A percentile compares a stretch with the other conserved stretches of the same genome.
These are phyloP conservation scores for Acanthosepion esculentum DNA, from an alignment of 2,888 invertebrate species.

Conservation along the genomic window DNA sequence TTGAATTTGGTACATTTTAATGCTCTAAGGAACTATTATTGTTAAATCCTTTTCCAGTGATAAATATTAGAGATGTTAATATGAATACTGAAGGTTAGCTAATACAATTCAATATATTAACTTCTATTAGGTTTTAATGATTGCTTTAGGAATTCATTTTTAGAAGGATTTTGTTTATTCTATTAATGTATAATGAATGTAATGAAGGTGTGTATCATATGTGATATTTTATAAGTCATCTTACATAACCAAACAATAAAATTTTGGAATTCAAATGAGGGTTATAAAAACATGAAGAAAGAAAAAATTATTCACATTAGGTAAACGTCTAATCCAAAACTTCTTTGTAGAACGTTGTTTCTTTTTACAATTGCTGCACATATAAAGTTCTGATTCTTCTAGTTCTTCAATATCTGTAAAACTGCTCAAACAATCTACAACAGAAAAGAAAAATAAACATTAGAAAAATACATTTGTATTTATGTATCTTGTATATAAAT, in stretches of 20 bases:
- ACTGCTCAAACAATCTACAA: constrained; percentile 81
- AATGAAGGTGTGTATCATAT: neutral
- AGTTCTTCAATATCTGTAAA: constrained; percentile 87
- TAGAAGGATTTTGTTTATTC: neutral
- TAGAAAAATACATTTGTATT: neutral
- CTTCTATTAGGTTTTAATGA: neutral
- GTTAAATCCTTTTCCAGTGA: neutral
- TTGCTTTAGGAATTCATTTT: no score
- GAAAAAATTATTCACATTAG: constrained; percentile 79
- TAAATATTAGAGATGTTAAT: neutral
- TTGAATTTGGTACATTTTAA: neutral
- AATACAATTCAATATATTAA: neutral
- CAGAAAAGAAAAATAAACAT: neutral
- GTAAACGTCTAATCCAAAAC: constrained; percentile 87
- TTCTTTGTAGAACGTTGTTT: constrained; percentile 89
- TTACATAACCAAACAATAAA: no score
- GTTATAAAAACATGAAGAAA: no score
- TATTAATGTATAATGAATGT: neutral
- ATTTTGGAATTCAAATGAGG: no score
- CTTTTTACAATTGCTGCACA: constrained; percentile 86
- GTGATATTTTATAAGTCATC: neutral
- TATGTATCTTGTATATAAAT: no score
- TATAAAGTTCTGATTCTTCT: constrained; percentile 87
- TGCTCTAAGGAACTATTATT: neutral
- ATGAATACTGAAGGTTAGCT: neutral